phyloP scores from a whole-genome alignment of 2,888 invertebrate species.

The Rhabditophanes sp. region DNA sequence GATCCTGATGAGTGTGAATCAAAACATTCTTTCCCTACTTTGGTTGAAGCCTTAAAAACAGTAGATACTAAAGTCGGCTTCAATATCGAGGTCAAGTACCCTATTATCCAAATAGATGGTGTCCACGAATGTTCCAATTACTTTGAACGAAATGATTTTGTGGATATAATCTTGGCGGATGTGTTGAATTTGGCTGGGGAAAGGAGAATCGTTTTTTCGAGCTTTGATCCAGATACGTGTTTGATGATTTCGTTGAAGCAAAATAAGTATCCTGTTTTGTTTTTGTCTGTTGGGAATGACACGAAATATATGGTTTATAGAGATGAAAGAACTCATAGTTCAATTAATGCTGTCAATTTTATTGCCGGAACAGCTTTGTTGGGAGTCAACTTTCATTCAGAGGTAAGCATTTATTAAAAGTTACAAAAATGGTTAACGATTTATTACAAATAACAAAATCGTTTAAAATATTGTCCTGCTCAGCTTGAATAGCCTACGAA shows the following conservation, averaged over 20 bases:
- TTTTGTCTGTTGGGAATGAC: constrained; percentile 56
- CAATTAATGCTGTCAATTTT: constrained; percentile 29
- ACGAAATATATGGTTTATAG: constrained; percentile 8
- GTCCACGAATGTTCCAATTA: constrained; percentile 41
- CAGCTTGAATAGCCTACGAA: too few relatives aligned
- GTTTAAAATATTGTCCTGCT: too few relatives aligned
- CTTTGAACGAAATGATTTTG: constrained; percentile 71
- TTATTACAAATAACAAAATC: too few relatives aligned
- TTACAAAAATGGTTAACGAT: too few relatives aligned
- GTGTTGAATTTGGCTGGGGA: constrained; percentile 61
- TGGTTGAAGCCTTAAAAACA: constrained; percentile 63
- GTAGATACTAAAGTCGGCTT: constrained; percentile 76
- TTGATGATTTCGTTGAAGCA: constrained; percentile 81
- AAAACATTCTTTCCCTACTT: constrained; percentile 78
- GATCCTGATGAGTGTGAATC: too few relatives aligned
- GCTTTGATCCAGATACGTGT: constrained; percentile 89
- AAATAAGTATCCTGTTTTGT: constrained; percentile 87
- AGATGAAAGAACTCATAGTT: constrained; percentile 24
- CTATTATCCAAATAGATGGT: constrained; percentile 54
- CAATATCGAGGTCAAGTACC: constrained; percentile 94
- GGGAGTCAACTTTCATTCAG: constrained; percentile 78
- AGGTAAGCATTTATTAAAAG: too few relatives aligned
- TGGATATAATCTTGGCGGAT: constrained; percentile 70
- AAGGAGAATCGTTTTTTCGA: constrained; percentile 75
- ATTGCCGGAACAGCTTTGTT: constrained; percentile 27